Evolutionary conservation across 2,888 invertebrate genomes (phyloP).

Genomic region (Drosophila phalerata): DNA sequence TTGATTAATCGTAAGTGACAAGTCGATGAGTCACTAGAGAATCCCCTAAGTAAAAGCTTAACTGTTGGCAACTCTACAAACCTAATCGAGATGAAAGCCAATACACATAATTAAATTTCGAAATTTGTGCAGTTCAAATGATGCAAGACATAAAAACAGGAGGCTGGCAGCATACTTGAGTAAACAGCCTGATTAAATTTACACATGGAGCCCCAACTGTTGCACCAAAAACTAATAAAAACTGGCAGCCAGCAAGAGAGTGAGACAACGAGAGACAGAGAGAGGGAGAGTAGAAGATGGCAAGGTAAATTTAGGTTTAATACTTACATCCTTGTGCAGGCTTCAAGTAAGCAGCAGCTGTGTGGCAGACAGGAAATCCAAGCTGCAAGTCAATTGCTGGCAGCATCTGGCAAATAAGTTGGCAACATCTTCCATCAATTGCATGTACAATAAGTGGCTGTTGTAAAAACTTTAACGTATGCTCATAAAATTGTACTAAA

Average conservation of each 20-base stretch:
- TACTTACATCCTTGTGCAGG: conserved; percentile 50
- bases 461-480: conserved; percentile 62
- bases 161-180: conserved; percentile 49
- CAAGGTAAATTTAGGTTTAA: conserved; percentile 19
- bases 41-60: not conserved
- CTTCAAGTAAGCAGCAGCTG: conserved; percentile 20
- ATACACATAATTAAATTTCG: conserved; percentile 64
- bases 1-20: conserved; percentile 19
- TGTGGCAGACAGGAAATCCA: conserved; percentile 22
- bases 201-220: conserved; percentile 74
- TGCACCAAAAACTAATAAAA: conserved; percentile 67
- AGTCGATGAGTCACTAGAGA: conserved; percentile 1
- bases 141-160: conserved; percentile 33
- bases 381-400: conserved; percentile 63
- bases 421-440: conserved; percentile 63
- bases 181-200: conserved; percentile 73
- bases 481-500: conserved; percentile 31
- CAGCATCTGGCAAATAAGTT: conserved; percentile 59
- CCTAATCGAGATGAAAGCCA: conserved; percentile 21
- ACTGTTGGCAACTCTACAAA: not conserved
- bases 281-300: not conserved
- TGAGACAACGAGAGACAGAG: not conserved
- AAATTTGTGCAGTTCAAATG: conserved; percentile 35
- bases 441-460: conserved; percentile 59
- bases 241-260: conserved; percentile 19